A percentile compares a stretch with the other conserved stretches of the same genome.
Conservation (phyloP, 92 coral and sea anemone genomes). For the Parazoanthus atlanticus region DNA sequence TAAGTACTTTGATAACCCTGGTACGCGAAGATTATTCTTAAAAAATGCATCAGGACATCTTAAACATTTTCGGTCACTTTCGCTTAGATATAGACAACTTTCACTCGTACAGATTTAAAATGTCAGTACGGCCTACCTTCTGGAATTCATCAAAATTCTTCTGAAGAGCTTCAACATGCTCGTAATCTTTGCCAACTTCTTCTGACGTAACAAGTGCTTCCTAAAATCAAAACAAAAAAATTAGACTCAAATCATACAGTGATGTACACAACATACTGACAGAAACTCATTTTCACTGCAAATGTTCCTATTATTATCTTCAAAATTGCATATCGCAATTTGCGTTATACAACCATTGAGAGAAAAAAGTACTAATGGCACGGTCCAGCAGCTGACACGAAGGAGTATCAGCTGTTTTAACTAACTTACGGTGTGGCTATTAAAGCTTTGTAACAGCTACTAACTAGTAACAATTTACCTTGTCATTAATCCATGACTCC, state of each 20-base stretch:
- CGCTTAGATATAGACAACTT: too few relatives aligned
- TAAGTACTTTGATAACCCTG: too few relatives aligned
- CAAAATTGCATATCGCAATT: not conserved
- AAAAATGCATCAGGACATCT: not conserved
- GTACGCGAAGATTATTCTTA: too few relatives aligned
- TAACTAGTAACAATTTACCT: conserved; percentile 55
- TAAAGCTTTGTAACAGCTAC: not conserved
- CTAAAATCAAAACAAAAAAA: conserved; percentile 47
- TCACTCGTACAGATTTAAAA: too few relatives aligned
- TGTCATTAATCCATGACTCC: conserved; percentile 99
- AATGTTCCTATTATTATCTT: not conserved
- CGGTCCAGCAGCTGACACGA: too few relatives aligned
- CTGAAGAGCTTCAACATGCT: conserved; percentile 98
- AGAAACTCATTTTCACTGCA: too few relatives aligned
- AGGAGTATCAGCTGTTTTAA: too few relatives aligned
- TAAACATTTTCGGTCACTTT: not conserved
- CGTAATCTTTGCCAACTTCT: conserved; percentile 96
- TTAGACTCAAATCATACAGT: not conserved
- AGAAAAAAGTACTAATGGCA: too few relatives aligned
- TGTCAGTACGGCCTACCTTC: conserved; percentile 58
- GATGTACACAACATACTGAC: not conserved
- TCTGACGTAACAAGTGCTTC: conserved; percentile 97
- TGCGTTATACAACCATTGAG: not conserved
- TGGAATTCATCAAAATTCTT: conserved; percentile 99
- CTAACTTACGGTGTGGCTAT: too few relatives aligned